These are phyloP conservation scores for Steinernema feltiae DNA, from an alignment of 1,140 invertebrate species.

Conservation along the genomic window DNA sequence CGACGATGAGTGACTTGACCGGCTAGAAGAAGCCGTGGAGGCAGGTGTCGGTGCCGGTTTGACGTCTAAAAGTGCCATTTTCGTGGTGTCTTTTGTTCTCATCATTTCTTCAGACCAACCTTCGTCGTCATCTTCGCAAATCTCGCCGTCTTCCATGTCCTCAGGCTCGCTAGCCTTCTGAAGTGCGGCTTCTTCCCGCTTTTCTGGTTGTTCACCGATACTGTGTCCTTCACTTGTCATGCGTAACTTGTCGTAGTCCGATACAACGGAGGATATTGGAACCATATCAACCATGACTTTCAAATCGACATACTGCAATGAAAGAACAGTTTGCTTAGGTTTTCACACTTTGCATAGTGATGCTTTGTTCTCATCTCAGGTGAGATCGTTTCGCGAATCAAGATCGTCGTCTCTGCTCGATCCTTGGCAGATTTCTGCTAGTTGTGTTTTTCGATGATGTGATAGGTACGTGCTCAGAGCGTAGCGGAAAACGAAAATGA, in stretches of 20 bases:
- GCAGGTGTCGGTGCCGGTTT: not conserved
- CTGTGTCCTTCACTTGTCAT: slow-evolving; percentile 11
- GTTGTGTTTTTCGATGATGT: not conserved
- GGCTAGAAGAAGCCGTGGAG: not conserved
- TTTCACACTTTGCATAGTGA: not conserved
- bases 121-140: slow-evolving; percentile 52
- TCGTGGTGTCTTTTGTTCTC: not conserved
- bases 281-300: slow-evolving; percentile 9
- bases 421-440: not conserved
- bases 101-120: not conserved
- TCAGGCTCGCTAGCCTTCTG: slow-evolving; percentile 38
- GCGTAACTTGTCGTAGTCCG: slow-evolving; percentile 11
- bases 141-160: slow-evolving; percentile 53
- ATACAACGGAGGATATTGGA: slow-evolving; percentile 10
- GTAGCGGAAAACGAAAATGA: not conserved
- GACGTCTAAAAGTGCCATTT: slow-evolving; percentile 19
- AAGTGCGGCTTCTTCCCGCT: not conserved
- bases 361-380: not conserved
- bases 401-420: not conserved
- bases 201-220: slow-evolving; percentile 8
- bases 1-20: not conserved
- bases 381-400: not conserved
- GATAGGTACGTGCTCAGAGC: not conserved
- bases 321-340: not conserved
- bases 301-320: slow-evolving; percentile 13